Conservation (phyloP, 2,797 vertebrate species). For the Austrolebias charrua region DNA sequence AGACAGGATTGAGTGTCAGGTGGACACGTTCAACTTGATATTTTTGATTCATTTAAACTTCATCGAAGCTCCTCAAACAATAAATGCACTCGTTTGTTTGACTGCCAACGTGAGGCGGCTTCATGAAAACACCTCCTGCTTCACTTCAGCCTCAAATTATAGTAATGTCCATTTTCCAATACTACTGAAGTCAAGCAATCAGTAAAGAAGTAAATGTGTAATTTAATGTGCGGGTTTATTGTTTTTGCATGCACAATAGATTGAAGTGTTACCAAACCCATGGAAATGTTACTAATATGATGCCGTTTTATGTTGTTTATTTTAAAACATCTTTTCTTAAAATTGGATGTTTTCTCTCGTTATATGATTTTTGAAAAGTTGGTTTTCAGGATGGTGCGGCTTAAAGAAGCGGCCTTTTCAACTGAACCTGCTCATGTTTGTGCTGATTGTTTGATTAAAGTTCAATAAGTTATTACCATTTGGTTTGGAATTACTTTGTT, state of each 20-base stretch:
- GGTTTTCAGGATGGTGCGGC: constrained; percentile 58
- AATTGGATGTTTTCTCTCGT: constrained; percentile 44
- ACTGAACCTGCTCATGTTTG: constrained; percentile 70
- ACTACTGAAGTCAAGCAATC: constrained; percentile 85
- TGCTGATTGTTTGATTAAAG: constrained; percentile 78
- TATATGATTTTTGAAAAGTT: constrained; percentile 45
- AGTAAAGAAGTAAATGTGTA: constrained; percentile 70
- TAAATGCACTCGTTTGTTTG: background rate
- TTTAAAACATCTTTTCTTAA: constrained; percentile 48
- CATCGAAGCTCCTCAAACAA: background rate
- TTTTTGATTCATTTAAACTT: constrained; percentile 4
- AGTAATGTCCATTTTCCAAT: constrained; percentile 64
- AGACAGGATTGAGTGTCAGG: constrained; percentile 75
- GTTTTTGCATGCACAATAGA: constrained; percentile 60
- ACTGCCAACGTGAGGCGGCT: no score
- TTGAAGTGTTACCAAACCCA: constrained; percentile 57
- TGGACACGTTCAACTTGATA: constrained; percentile 43
- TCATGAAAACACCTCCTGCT: constrained; percentile 19
- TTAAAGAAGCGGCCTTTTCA: constrained; percentile 69
- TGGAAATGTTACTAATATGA: constrained; percentile 66
- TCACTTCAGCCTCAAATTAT: constrained; percentile 20
- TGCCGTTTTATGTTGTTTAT: constrained; percentile 64
- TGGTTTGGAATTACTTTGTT: constrained; percentile 42
- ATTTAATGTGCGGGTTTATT: constrained; percentile 66
- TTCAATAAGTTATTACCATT: constrained; percentile 90